A percentile compares a stretch with the other conserved stretches of the same genome.
These are phyloP conservation scores for Ceratitis capitata DNA, from an alignment of 1,140 invertebrate species.

Conservation along the genomic window DNA sequence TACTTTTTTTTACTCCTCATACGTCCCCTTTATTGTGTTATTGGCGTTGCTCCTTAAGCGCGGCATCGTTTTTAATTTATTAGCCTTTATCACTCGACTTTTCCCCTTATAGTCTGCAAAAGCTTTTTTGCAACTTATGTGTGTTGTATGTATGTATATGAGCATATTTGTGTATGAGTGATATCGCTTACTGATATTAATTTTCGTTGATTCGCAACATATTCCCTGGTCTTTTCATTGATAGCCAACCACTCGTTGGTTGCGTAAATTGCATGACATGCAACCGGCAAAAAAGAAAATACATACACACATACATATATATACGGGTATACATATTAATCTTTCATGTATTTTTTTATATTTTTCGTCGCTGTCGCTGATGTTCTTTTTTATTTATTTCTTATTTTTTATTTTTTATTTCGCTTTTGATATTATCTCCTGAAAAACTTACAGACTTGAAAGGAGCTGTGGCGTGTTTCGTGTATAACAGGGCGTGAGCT, in stretches of 20 bases:
- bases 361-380: not conserved
- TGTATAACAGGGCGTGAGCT: not conserved
- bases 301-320: too few relatives aligned
- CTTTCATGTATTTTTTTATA: not conserved
- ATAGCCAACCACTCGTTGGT: not conserved
- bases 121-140: not conserved
- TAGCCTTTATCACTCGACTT: not conserved
- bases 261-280: not conserved
- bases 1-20: not conserved
- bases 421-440: not conserved
- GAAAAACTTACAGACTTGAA: not conserved
- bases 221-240: not conserved
- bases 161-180: not conserved
- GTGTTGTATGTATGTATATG: not conserved
- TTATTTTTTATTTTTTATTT: too few relatives aligned
- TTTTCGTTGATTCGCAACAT: constrained; percentile 2
- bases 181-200: constrained; percentile 6
- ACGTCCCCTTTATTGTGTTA: not conserved
- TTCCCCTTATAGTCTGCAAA: not conserved
- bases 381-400: not conserved
- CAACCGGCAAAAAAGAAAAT: not conserved
- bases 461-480: not conserved
- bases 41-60: not conserved
- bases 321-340: too few relatives aligned
- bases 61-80: constrained; percentile 32